Base-by-base conservation (phyloP, 2,797 vertebrate genomes). In the Paguma larvata region DNA sequence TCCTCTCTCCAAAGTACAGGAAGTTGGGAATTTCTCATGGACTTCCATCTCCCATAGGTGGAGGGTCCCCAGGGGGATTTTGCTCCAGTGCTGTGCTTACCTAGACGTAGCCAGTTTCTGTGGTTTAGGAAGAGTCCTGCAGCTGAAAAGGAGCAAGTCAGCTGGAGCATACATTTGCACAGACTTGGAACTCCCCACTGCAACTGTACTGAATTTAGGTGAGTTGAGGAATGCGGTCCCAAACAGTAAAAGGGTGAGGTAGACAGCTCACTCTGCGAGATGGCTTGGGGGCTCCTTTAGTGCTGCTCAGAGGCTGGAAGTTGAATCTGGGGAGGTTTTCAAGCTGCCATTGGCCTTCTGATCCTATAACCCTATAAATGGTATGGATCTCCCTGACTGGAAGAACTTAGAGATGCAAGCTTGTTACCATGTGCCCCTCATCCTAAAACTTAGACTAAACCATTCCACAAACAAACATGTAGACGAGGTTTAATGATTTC, bases 151-250 rank as follows among this genome's bases (percentile, higher is more conserved):
- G 48, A 41, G 53, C 3, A 4, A 59, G 62, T 38, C 12, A 9
- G 18, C 13, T 41, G 16, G 1, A n/a, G 21, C 32, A 65, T 46
- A 59, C 23, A 79, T 30, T n/a, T 92, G 34, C 8, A 27, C 2
- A 2, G 32, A 48, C 3, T n/a, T 25, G 27, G n/a, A n/a, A 23
- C 30, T 0, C 7, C 59, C n/a, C 14, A 0, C 12, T 21, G 41
- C 4, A 70, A 11, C 59, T 6, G 41, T 19, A 8, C 2, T 1
- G 18, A 44, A 51, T 7, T 23, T 84, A 32, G 16, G 23, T 25
- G 46, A 19, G 30, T n/a, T 7, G 79, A 15, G 23, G 15, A 4
- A 3, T 16, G 3, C 19, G 25, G 75, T 15, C 1, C 32, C 19
- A 8, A 53, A 87, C 23, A 32, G 46, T 25, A 4, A 25, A 41